Evolutionary conservation across 2,888 invertebrate species (phyloP), one percentile per base, ranked within the genome.

Genomic region (Pterostichus niger): DNA sequence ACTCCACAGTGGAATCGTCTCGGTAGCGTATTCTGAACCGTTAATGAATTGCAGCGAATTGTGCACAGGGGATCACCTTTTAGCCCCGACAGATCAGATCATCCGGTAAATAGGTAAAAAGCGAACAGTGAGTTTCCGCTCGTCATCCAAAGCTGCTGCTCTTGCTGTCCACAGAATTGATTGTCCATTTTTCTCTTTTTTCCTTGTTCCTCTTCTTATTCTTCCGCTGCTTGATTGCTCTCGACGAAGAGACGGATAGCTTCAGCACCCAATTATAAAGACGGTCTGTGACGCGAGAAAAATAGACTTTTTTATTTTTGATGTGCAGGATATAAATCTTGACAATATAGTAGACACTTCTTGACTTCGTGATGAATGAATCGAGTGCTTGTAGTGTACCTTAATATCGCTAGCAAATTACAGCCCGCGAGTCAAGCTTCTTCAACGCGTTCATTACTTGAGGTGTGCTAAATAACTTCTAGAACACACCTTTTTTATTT

Each of bases 231-330:
- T 35, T 77, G 54, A 54, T 77, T 54, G 59, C 77, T 77, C 61
- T 64, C 24, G 44, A 52, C 40, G 54, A 3, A 17, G 59, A 78
- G 61, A 78, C 61, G 33, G 46, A 78, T 68, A 52, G 49, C 64
- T 40, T 61, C 78, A 79, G 40, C 68, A 46, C 49, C 68, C 79
- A 79, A 79, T 79, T 79, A 79, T 79, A 33, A 64, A 46, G 49
- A 79, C 79, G 68, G 13, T n/a, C n/a, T 56, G 33, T 33, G 68
- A 59, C 59, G 78, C 6, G 24, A 44, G 61, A 61, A 78, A 78
- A 78, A 61, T 61, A 24, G 35, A n/a, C 6, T 78, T 46, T 79
- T 79, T 79, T 64, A 79, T 64, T 75, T 77, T 77, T 77, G 77
- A 77, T 77, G 77, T 35, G 56, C 71, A 3, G 75, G 31, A 33